These are phyloP conservation scores for Porites lutea DNA, from an alignment of 64 coral and sea anemone species.

Conservation along the genomic window DNA sequence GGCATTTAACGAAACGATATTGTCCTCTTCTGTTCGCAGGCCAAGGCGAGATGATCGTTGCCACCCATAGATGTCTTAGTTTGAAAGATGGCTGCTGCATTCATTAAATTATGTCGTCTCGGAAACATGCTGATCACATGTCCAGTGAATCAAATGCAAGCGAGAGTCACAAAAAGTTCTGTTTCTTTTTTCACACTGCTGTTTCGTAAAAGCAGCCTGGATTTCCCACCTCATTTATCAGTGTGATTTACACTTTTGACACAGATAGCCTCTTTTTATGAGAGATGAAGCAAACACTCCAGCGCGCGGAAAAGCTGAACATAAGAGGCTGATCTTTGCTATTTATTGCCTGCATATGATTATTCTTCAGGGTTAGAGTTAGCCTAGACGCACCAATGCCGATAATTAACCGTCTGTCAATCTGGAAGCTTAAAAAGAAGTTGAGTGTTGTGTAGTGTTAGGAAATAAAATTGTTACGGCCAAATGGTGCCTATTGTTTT, in stretches of 20 bases:
- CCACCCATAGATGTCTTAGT: slow-evolving; percentile 5
- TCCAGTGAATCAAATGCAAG: not conserved
- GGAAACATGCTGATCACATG: not conserved
- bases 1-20: not conserved
- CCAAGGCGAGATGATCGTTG: slow-evolving; percentile 28
- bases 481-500: not conserved
- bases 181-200: not conserved
- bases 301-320: no score
- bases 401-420: not conserved
- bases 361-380: no score
- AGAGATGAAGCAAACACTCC: no score
- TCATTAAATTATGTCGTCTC: not conserved
- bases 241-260: no score
- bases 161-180: not conserved
- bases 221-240: no score
- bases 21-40: slow-evolving; percentile 5
- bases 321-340: no score
- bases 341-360: no score
- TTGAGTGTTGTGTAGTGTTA: not conserved
- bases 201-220: not conserved
- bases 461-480: not conserved
- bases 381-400: no score
- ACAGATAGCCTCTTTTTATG: no score
- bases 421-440: not conserved
- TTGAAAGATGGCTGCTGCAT: not conserved